Conservation (phyloP, 2,888 invertebrate species). For the Tipula lateralis region DNA sequence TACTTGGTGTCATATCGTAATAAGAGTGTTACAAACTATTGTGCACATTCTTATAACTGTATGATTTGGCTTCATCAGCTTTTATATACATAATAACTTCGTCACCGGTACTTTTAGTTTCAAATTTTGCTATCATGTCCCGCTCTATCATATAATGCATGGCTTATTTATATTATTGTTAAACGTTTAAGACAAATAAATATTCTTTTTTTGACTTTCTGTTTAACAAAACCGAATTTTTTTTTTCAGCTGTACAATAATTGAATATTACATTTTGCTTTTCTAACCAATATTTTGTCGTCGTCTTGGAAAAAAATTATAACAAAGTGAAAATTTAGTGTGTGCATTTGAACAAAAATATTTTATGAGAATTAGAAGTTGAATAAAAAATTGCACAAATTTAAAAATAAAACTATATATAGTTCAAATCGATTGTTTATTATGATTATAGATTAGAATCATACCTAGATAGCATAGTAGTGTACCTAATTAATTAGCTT, state of each 20-base stretch:
- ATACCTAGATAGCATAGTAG: neutral
- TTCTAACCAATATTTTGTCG: neutral
- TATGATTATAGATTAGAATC: neutral
- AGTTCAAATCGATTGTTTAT: neutral
- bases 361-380: neutral
- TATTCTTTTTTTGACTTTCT: neutral
- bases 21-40: too few species aligned
- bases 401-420: conserved; percentile 25
- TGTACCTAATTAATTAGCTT: conserved; percentile 34
- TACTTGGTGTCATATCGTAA: too few species aligned
- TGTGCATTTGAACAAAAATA: neutral
- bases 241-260: neutral
- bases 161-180: neutral
- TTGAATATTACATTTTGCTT: conserved; percentile 6
- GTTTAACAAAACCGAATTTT: neutral
- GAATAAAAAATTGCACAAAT: conserved; percentile 19
- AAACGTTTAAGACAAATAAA: neutral
- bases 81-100: too few species aligned
- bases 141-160: neutral
- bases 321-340: neutral
- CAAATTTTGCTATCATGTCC: neutral
- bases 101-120: neutral
- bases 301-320: neutral
- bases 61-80: too few species aligned
- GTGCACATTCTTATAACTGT: too few species aligned